Evolutionary conservation across 2,888 invertebrate species (phyloP).

Genomic region (Noctua pronuba): DNA sequence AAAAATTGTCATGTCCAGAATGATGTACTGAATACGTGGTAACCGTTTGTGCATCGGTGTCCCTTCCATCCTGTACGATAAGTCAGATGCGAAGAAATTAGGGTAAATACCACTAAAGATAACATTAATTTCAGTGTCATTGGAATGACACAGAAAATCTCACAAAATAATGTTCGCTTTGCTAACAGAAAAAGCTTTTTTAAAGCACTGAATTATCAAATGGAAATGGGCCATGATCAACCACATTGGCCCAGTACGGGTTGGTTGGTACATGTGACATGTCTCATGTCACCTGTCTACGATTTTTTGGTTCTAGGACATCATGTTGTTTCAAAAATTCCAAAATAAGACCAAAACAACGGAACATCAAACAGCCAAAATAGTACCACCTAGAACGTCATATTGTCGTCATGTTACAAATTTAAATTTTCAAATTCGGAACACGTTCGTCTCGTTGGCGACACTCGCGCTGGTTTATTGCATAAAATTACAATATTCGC

Average conservation of each 20-base stretch:
- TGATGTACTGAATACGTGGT: too few relatives aligned
- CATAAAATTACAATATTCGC: conserved; percentile 86
- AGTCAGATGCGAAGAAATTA: background rate
- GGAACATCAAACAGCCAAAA: conserved; percentile 27
- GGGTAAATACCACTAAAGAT: too few relatives aligned
- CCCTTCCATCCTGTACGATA: too few relatives aligned
- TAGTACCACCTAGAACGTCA: conserved; percentile 54
- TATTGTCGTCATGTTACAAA: conserved; percentile 71
- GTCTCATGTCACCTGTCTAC: background rate
- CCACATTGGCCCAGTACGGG: background rate
- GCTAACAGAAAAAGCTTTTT: background rate
- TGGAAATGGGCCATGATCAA: background rate
- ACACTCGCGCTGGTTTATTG: conserved; percentile 78
- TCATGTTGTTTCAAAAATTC: background rate
- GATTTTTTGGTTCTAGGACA: background rate
- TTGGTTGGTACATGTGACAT: background rate
- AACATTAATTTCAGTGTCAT: background rate
- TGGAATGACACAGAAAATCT: background rate
- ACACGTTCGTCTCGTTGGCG: conserved; percentile 81
- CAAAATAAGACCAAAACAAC: conserved; percentile 10
- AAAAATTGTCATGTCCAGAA: too few relatives aligned
- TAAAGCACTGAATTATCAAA: too few relatives aligned
- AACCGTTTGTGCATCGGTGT: too few relatives aligned
- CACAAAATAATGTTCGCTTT: background rate
- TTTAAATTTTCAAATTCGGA: conserved; percentile 82